Conservation (phyloP, 2,113 vertebrate species). For the Cettia cetti region DNA sequence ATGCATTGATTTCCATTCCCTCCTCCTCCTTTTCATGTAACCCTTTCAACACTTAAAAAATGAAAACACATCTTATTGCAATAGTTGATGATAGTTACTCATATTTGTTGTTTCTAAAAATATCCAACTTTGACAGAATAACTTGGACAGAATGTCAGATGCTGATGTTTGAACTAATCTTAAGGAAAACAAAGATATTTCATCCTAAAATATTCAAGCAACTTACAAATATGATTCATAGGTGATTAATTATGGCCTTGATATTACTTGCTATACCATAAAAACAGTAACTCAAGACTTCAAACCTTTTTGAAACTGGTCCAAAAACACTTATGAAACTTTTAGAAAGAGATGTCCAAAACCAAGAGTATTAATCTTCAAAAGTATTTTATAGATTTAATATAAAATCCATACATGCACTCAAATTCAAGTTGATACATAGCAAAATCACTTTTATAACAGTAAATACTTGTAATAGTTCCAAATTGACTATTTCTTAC, state of each 20-base stretch:
- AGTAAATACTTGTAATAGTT: not conserved
- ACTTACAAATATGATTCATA: not conserved
- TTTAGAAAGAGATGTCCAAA: not conserved
- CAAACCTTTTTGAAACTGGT: not conserved
- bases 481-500: not conserved
- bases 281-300: not conserved
- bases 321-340: not conserved
- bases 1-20: rapidly evolving
- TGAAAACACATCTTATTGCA: not conserved
- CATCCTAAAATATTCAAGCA: not conserved
- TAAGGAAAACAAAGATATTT: slow-evolving; percentile 15
- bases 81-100: not conserved
- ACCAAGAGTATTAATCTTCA: not conserved
- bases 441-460: not conserved
- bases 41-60: not conserved
- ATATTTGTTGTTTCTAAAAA: not conserved
- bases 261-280: not conserved
- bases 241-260: not conserved
- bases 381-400: not conserved
- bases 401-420: not conserved
- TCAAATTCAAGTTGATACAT: not conserved
- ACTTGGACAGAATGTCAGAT: not conserved
- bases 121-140: not conserved
- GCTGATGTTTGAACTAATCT: not conserved
- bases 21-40: not conserved